Percentiles rank a stretch among this genome's conserved stretches.
These are phyloP conservation scores for Platycheirus albimanus DNA, from an alignment of 2,888 invertebrate species.

Conservation along the genomic window DNA sequence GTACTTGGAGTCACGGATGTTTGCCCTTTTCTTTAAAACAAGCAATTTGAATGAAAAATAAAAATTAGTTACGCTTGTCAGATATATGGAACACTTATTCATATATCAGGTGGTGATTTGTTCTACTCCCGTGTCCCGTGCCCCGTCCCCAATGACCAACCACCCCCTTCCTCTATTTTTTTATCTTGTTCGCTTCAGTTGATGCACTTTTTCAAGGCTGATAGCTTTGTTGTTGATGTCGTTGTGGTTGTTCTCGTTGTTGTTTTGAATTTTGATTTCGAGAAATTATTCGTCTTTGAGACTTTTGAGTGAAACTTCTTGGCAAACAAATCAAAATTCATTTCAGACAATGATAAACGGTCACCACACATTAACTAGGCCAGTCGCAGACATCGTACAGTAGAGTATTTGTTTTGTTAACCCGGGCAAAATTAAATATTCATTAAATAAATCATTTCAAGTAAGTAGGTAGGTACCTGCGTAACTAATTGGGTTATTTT, in stretches of 20 bases:
- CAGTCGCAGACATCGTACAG: constrained; percentile 31
- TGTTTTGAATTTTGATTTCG: constrained; percentile 23
- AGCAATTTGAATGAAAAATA: constrained; percentile 8
- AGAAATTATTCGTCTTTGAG: constrained; percentile 9
- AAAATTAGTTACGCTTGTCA: constrained; percentile 42
- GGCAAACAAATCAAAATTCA: constrained; percentile 32
- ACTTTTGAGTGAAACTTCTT: constrained; percentile 30
- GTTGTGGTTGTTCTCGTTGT: neutral
- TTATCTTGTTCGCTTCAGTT: constrained; percentile 17
- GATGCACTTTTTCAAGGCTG: constrained; percentile 37
- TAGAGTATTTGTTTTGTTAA: neutral
- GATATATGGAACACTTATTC: constrained; percentile 48
- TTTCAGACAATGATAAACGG: constrained; percentile 55
- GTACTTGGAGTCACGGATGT: neutral
- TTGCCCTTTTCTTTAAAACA: constrained; percentile 23
- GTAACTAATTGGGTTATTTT: too few species aligned
- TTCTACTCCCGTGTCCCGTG: neutral
- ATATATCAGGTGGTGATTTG: constrained; percentile 48
- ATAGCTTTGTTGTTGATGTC: neutral
- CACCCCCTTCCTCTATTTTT: too few species aligned
- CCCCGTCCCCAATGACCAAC: neutral
- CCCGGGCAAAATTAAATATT: neutral
- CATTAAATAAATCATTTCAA: too few species aligned
- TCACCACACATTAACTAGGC: constrained; percentile 51
- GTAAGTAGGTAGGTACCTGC: too few species aligned